Base-by-base conservation (phyloP, 64 coral and sea anemone species). In the Montipora foliosa region DNA sequence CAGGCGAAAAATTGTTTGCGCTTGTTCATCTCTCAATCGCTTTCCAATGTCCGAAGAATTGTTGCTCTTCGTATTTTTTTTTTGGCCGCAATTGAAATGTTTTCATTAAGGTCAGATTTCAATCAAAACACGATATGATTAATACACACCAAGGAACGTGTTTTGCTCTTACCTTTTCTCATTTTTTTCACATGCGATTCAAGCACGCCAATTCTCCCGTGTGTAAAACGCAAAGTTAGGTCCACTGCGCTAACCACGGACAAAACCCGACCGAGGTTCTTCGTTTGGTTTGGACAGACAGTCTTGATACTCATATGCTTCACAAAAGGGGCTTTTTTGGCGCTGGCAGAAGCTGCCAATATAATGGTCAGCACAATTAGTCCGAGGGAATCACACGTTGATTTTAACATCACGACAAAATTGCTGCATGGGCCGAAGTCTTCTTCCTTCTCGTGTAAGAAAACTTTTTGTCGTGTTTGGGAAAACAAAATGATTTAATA, bases 221-320 rank as follows among this genome's bases (percentile, higher is more conserved):
- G 82, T 13, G 82, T 86, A 21, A 49, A 86, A 46, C 82, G 82
- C 19, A 86, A 44, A 71, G 82, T 86, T 8, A 86, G 66, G 46
- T 86, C 82, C 0, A 86, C 64, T 1, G 82, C 66, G 66, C 82
- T 86, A 2, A 86, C 82, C 8, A 86, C 71, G 5, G 82, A 86
- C 82, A 86, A 71, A 9, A 86, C 82, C 68, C 68, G 45, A 12
- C n/a, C 47, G 0, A 86, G 44, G 44, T 86, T n/a, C 5, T 86
- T 86, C 64, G 70, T 86, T 2, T 8, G 60, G 60, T 17, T 70
- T 4, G 45, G 17, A 25, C 82, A 71, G 46, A 86, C 66, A 49
- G 64, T 71, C 19, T 72, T 86, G 15, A 71, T 17, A 5, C 50
- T 86, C 15, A 71, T 21, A 11, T 25, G 24, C 24, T 25, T 25